phyloP scores from a whole-genome alignment of 2,113 vertebrate genomes.

The Elephas maximus region DNA sequence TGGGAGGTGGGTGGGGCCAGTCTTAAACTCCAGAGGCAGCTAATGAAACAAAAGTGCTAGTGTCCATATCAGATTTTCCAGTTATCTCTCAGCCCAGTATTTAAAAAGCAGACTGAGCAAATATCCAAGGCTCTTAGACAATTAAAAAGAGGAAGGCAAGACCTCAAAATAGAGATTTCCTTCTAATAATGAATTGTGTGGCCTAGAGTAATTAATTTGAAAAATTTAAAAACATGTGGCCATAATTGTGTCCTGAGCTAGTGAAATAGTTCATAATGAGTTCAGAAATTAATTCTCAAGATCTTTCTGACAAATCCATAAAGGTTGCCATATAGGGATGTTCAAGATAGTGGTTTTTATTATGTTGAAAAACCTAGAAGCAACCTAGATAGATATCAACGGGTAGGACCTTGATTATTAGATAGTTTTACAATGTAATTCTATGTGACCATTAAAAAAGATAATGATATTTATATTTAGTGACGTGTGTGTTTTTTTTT shows the following conservation, averaged over 20 bases:
- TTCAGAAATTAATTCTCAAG: not conserved
- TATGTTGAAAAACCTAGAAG: not conserved
- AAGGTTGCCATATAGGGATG: not conserved
- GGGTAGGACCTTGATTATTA: not conserved
- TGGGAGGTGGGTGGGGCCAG: not conserved
- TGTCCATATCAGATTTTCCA: not conserved
- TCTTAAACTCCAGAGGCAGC: not conserved
- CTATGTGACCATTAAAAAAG: not conserved
- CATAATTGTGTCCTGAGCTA: not conserved
- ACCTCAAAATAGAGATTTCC: not conserved
- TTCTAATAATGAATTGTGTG: not conserved
- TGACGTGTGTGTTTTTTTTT: not conserved
- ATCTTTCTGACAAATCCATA: not conserved
- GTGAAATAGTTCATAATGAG: not conserved
- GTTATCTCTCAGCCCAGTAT: not conserved
- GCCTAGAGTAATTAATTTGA: not conserved
- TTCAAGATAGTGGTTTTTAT: not conserved
- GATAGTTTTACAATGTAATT: not conserved
- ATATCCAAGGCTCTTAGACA: not conserved
- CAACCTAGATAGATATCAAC: not conserved
- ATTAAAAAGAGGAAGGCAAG: not conserved
- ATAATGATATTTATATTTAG: not conserved
- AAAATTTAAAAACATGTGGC: not conserved
- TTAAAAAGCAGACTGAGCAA: not conserved
- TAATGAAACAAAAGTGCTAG: not conserved